Base-by-base conservation (phyloP, 2,888 invertebrate genomes). In the Rhagium mordax region DNA sequence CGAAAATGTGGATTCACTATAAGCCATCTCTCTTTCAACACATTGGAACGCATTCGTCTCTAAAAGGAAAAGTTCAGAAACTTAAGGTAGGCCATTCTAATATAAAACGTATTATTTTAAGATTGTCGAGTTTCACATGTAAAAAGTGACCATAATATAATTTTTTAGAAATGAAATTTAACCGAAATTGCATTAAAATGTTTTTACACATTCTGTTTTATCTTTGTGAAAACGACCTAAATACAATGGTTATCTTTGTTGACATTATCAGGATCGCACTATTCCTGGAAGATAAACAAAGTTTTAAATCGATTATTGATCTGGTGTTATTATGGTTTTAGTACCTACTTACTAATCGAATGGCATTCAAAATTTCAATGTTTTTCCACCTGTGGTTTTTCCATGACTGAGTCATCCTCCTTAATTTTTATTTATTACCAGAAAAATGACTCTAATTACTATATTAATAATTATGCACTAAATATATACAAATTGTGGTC, bases 31-130 rank as follows among this genome's bases (percentile, higher is more conserved):
- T 99, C 0, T 99, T 99, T 85, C 97, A 98, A 88, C 99, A 99
- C 85, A 95, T 98, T 74, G 98, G 98, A 2, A 93, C 95, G 18
- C 96, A 96, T 85, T 98, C 98, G 0, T 98, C 98, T 0, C 90
- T 99, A 0, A 95, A 94, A 87, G 98, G 98, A 71, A 99, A 99
- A 91, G 95, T 98, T 67, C 98, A 98, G 86, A 97, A 96, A 88
- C 89, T 98, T 0, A 97, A 97, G 91, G 96, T 95, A 89, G 83
- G 81, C 78, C 13, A 33, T 8, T 24, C 16, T 7, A 55, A 55
- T 55, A 55, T 24, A 15, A 7, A 24, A 13, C 27, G 13, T 1
- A 13, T 13, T 24, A 15, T 55, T 13, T n/a, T 6, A 24, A 41
- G 13, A 41, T 41, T n/a, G n/a, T n/a, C n/a, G 8, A 13, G 2